A percentile compares a stretch with the other conserved stretches of the same genome.
Conservation (phyloP, 2,888 invertebrate genomes). For the Meghimatium bilineatum region DNA sequence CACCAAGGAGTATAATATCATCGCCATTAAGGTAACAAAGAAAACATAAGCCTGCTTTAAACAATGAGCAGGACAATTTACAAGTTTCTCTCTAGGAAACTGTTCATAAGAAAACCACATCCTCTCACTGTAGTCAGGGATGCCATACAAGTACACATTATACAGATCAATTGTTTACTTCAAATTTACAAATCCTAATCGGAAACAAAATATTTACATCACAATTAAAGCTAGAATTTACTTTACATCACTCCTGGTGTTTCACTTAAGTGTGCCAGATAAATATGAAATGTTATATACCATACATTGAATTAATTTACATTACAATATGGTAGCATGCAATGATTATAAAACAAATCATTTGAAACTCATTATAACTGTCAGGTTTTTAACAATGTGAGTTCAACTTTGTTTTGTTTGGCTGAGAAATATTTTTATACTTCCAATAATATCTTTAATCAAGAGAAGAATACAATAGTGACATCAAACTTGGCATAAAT, state of each 20-base stretch:
- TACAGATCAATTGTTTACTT: background rate
- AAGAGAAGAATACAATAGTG: too few relatives aligned
- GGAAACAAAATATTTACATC: background rate
- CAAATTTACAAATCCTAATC: background rate
- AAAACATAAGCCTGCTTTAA: constrained; percentile 11
- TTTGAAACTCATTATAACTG: background rate
- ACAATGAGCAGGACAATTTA: background rate
- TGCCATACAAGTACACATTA: background rate
- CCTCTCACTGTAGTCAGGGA: background rate
- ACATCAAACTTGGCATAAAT: too few relatives aligned
- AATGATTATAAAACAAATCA: background rate
- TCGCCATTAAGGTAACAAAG: constrained; percentile 36
- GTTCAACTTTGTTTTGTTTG: background rate
- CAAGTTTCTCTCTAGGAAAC: background rate
- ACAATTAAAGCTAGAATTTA: background rate
- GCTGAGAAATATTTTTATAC: background rate
- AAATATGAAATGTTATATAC: background rate
- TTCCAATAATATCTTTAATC: background rate
- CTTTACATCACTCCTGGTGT: background rate
- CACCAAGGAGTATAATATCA: constrained; percentile 40
- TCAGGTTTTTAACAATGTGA: background rate
- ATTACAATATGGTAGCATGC: background rate
- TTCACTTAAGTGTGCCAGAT: background rate
- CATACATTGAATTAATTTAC: background rate
- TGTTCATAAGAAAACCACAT: background rate